These are phyloP conservation scores for Hydraecia micacea DNA, from an alignment of 2,888 invertebrate genomes.

Conservation along the genomic window DNA sequence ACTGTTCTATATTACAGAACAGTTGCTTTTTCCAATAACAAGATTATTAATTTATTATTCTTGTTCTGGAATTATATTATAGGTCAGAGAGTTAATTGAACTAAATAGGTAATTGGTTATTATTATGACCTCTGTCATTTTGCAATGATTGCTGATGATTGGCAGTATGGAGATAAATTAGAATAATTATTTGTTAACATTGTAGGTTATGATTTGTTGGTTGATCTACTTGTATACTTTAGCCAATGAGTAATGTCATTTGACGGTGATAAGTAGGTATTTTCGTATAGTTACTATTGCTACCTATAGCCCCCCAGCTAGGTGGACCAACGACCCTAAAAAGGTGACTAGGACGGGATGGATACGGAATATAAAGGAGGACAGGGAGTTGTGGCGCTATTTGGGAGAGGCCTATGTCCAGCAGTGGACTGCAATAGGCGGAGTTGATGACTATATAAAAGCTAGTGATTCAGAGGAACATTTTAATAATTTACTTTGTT, in stretches of 20 bases:
- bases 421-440: neutral
- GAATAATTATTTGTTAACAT: conserved; percentile 7
- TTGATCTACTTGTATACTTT: neutral
- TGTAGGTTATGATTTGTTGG: neutral
- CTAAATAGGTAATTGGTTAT: conserved; percentile 8
- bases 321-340: neutral
- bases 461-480: neutral
- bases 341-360: neutral
- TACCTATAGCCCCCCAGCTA: neutral
- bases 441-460: neutral
- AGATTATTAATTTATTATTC: neutral
- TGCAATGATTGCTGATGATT: conserved; percentile 18
- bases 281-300: neutral
- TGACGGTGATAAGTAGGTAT: too few species aligned
- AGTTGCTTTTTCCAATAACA: neutral
- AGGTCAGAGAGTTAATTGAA: conserved; percentile 10
- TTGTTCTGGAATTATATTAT: neutral
- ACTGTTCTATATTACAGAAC: too few species aligned
- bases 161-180: conserved; percentile 20
- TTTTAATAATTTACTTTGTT: neutral
- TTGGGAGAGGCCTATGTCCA: too few species aligned
- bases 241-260: neutral
- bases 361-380: too few species aligned
- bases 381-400: neutral
- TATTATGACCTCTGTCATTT: conserved; percentile 30